Evolutionary conservation across 2,888 invertebrate species (phyloP).

Genomic region (Corbicula japonica): DNA sequence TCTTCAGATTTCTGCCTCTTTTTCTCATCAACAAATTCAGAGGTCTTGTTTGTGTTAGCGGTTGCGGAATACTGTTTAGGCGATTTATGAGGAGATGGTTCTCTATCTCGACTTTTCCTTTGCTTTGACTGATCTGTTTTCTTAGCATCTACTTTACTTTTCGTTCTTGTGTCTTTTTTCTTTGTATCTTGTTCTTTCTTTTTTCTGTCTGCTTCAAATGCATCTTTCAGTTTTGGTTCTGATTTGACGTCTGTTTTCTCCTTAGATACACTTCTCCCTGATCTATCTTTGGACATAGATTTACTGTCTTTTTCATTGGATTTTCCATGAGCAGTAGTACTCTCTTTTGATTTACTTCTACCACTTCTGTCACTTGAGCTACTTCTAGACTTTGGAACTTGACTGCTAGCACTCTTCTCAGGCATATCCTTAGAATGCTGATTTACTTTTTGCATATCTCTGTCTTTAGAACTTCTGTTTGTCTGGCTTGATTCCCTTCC

Average conservation of each 20-base stretch:
- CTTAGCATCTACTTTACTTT: not conserved
- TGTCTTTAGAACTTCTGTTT: slow-evolving; percentile 27
- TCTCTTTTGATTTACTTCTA: slow-evolving; percentile 7
- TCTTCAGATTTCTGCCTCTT: slow-evolving; percentile 8
- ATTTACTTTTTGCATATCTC: slow-evolving; percentile 13
- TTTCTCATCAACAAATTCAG: slow-evolving; percentile 36
- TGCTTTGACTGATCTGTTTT: not conserved
- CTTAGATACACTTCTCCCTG: too few relatives aligned
- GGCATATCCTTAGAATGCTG: too few relatives aligned
- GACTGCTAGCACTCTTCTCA: slow-evolving; percentile 38
- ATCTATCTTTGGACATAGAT: not conserved
- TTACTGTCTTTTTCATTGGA: slow-evolving; percentile 7
- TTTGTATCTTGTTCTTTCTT: slow-evolving; percentile 12
- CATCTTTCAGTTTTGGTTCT: slow-evolving; percentile 11
- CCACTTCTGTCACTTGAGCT: slow-evolving; percentile 47
- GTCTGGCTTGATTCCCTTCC: not conserved
- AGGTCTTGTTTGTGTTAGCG: too few relatives aligned
- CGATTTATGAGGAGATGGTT: slow-evolving; percentile 30
- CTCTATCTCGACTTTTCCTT: slow-evolving; percentile 31
- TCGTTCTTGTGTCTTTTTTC: not conserved
- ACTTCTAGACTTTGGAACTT: slow-evolving; percentile 18
- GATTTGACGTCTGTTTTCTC: too few relatives aligned
- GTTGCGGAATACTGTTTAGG: slow-evolving; percentile 42
- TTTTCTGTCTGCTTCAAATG: slow-evolving; percentile 25
- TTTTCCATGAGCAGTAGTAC: not conserved